Conservation (phyloP, 2,113 vertebrate species). For the Psittacula cyanocephala region DNA sequence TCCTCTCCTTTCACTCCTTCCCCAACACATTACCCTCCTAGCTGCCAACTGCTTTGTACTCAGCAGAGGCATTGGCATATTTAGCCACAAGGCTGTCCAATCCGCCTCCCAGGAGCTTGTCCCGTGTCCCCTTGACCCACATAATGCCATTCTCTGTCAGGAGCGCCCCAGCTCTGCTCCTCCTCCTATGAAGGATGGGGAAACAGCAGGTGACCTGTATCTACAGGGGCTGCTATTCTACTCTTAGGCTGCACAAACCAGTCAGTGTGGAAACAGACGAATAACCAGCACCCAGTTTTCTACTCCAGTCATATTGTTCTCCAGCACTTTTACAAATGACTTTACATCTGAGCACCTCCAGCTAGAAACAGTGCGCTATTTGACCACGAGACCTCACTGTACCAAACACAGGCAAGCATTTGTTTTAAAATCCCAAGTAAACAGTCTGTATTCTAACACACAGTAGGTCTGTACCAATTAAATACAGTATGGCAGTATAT, state of each 20-base stretch:
- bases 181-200: rapidly evolving
- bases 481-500: slow-evolving; percentile 88
- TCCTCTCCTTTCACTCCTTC: not conserved
- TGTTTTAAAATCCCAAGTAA: slow-evolving; percentile 75
- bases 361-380: not conserved
- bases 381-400: not conserved
- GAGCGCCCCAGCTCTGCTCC: not conserved
- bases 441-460: slow-evolving; percentile 94
- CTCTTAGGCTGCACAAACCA: rapidly evolving
- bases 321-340: not conserved
- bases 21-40: not conserved
- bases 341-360: not conserved
- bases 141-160: not conserved
- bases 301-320: not conserved
- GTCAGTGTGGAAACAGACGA: not conserved
- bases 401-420: slow-evolving; percentile 44
- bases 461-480: slow-evolving; percentile 86
- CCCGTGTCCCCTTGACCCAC: not conserved
- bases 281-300: not conserved
- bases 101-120: not conserved
- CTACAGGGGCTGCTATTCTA: not conserved
- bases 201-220: not conserved
- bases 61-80: not conserved
- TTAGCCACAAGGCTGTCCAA: not conserved
- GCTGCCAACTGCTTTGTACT: not conserved